A percentile compares a stretch with the other conserved stretches of the same genome.
phyloP scores from a whole-genome alignment of 2,888 invertebrate genomes.

The Leucoptera coffeella region DNA sequence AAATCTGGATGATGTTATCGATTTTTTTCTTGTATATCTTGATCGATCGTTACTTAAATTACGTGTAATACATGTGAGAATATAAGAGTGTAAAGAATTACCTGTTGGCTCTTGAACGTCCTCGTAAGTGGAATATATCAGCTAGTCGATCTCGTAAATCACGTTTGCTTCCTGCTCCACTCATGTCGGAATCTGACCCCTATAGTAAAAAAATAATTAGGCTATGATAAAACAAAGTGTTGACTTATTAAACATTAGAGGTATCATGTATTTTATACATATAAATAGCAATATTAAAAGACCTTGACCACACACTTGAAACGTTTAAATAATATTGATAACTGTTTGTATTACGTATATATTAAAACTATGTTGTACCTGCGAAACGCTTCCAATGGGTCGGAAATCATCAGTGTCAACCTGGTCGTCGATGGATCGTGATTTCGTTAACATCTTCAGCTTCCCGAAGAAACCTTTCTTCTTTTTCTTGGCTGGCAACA shows the following conservation, averaged over 20 bases:
- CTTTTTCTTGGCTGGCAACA: slow-evolving; percentile 71
- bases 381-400: slow-evolving; percentile 50
- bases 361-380: too few relatives aligned
- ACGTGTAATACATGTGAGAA: background rate
- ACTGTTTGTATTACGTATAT: too few relatives aligned
- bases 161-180: slow-evolving; percentile 64
- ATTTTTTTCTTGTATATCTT: too few relatives aligned
- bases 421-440: slow-evolving; percentile 72
- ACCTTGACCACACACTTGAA: too few relatives aligned
- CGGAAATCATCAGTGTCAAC: slow-evolving; percentile 38
- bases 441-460: slow-evolving; percentile 78
- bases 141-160: slow-evolving; percentile 75
- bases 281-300: too few relatives aligned
- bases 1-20: too few relatives aligned
- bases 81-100: slow-evolving; percentile 14
- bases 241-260: too few relatives aligned
- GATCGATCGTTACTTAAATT: too few relatives aligned
- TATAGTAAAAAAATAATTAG: too few relatives aligned
- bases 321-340: too few relatives aligned
- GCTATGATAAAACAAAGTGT: too few relatives aligned
- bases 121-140: slow-evolving; percentile 73
- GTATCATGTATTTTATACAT: too few relatives aligned
- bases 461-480: slow-evolving; percentile 80
- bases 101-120: slow-evolving; percentile 64
- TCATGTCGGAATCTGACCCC: slow-evolving; percentile 69